phyloP scores from a whole-genome alignment of 1,140 invertebrate species.

The Nebria ingens region DNA sequence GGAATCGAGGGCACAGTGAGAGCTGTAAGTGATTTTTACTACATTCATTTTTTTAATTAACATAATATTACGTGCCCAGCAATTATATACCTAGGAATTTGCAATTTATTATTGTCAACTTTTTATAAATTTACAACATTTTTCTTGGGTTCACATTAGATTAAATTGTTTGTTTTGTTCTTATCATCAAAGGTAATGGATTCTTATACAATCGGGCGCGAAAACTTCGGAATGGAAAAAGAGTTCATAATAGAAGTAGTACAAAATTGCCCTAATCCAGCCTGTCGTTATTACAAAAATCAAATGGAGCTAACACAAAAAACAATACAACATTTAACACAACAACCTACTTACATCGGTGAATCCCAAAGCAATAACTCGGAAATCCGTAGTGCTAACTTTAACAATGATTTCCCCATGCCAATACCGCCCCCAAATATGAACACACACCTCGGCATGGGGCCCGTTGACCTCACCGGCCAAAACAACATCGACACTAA shows the following conservation, averaged over 20 bases:
- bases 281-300: constrained; percentile 75
- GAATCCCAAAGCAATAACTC: constrained; percentile 24
- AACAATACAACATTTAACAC: constrained; percentile 37
- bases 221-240: constrained; percentile 82
- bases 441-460: constrained; percentile 22
- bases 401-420: constrained; percentile 19
- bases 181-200: constrained; percentile 53
- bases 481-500: constrained; percentile 28
- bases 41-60: constrained; percentile 10
- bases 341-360: constrained; percentile 30
- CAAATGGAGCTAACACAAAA: constrained; percentile 63
- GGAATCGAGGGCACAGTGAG: constrained; percentile 69
- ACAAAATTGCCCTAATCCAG: constrained; percentile 75
- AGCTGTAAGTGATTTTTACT: constrained; percentile 54
- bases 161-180: background rate
- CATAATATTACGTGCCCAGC: too few species aligned
- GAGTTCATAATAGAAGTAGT: constrained; percentile 80
- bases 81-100: constrained; percentile 11
- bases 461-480: constrained; percentile 28
- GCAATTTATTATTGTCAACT: constrained; percentile 12
- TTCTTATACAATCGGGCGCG: constrained; percentile 73
- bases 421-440: constrained; percentile 18
- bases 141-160: too few species aligned
- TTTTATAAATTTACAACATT: constrained; percentile 12
- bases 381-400: constrained; percentile 26